Conservation (phyloP, 2,797 vertebrate genomes). For the Knipowitschia caucasica region DNA sequence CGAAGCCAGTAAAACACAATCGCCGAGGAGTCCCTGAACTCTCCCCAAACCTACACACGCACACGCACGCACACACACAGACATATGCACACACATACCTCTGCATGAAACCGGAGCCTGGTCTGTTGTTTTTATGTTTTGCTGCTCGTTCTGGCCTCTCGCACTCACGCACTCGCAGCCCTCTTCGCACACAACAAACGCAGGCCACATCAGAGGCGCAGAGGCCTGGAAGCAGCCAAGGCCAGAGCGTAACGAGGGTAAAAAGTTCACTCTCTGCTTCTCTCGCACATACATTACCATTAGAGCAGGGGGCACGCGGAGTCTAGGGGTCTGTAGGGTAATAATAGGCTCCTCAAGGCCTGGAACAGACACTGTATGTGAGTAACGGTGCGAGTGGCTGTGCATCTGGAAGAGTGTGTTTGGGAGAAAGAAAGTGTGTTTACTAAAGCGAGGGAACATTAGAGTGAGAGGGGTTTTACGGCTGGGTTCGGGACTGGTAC, state of each 20-base stretch:
- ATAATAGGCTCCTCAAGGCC: conserved; percentile 66
- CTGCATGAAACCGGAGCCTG: conserved; percentile 11
- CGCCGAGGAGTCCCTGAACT: not conserved
- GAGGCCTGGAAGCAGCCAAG: conserved; percentile 84
- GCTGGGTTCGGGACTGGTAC: no score
- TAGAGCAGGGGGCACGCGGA: conserved; percentile 74
- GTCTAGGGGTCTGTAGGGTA: conserved; percentile 78
- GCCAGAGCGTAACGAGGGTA: conserved; percentile 97
- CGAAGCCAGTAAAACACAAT: no score
- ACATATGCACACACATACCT: no score
- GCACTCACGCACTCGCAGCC: no score
- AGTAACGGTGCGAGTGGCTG: no score
- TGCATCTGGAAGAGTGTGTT: no score
- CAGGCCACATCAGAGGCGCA: conserved; percentile 89
- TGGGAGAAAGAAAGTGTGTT: no score
- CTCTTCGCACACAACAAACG: conserved; percentile 88
- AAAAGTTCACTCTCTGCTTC: conserved; percentile 91
- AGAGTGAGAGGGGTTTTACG: no score
- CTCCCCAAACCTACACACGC: conserved; percentile 41
- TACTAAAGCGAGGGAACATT: no score
- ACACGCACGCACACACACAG: no score
- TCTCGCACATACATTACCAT: conserved; percentile 87
- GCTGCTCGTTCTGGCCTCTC: conserved; percentile 24
- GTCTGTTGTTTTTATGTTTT: conserved; percentile 24
- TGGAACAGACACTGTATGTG: no score